Evolutionary conservation across 2,797 vertebrate species (phyloP), one percentile per base, ranked within the genome.

Genomic region (Sebastes alutus): DNA sequence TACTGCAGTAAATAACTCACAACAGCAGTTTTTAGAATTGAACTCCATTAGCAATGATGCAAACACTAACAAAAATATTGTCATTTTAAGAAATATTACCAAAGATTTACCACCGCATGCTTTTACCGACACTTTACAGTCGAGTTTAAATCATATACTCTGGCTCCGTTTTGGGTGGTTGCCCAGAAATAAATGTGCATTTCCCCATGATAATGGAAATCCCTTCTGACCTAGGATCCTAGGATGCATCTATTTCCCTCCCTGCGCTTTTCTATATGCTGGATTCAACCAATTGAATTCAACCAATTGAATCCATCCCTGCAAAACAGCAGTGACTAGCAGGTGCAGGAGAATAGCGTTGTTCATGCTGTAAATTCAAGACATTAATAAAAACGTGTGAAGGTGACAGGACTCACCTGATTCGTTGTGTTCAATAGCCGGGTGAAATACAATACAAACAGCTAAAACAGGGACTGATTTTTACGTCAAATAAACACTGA

Each of bases 151-250:
- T 61, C n/a, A 46, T n/a, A 64, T 6, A 64, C 8, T 60, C 13
- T 54, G 23, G 27, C 49, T 62, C 9, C 4, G 20, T 70, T 68
- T 75, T 89, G 85, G 69, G 16, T 49, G 46, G 16, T 32, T 82
- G 49, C 62, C 75, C 69, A 77, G 42, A 72, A 78, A 74, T 62
- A 74, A 77, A 79, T 76, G 54, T 3, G 16, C 5, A 60, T 74
- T 77, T 70, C 27, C 20, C 16, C 38, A 29, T 71, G 23, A 77
- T 72, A 73, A 64, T 73, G 32, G 10, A 65, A 68, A 83, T 67
- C 20, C 7, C 54, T 9, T 49, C 10, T 81, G 42, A 71, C 25
- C 63, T 61, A 33, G 49, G 70, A 74, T 60, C 58, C 25, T 11
- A 22, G 14, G 33, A 63, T 76, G 42, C 70, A 81, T 77, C 23